Evolutionary conservation across 1,140 invertebrate species (phyloP).

Genomic region (Bemisia tabaci): DNA sequence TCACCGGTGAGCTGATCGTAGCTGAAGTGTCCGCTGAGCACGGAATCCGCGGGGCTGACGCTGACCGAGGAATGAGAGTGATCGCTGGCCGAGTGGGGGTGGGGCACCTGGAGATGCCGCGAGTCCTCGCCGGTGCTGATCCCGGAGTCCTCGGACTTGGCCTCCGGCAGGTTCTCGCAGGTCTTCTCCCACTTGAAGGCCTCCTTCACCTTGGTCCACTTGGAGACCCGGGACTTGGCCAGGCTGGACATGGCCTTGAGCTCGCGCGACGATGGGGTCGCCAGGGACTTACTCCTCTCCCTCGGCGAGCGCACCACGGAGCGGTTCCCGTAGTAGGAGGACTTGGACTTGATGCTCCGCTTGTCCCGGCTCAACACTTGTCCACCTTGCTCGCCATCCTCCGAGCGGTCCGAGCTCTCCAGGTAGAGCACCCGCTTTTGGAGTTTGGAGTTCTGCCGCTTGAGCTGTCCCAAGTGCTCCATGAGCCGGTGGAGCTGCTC

Average conservation of each 20-base stretch:
- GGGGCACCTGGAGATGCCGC: conserved; percentile 36
- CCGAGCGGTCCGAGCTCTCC: conserved; percentile 47
- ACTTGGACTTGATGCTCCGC: conserved; percentile 11
- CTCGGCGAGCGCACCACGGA: conserved; percentile 29
- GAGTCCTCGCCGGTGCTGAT: conserved; percentile 29
- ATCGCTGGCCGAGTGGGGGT: conserved; percentile 12
- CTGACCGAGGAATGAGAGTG: conserved; percentile 26
- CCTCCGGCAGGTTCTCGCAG: conserved; percentile 31
- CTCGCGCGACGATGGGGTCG: conserved; percentile 29
- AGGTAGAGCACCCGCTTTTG: conserved; percentile 49
- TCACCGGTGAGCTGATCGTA: conserved; percentile 30
- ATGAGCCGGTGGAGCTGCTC: conserved; percentile 58
- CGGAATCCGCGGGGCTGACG: conserved; percentile 37
- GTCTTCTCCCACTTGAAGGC: conserved; percentile 62
- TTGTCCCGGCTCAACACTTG: conserved; percentile 4
- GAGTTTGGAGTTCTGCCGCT: conserved; percentile 51
- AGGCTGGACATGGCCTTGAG: conserved; percentile 31
- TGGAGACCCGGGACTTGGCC: conserved; percentile 44
- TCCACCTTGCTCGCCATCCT: conserved; percentile 16
- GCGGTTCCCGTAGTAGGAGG: conserved; percentile 10
- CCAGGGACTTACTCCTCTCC: conserved; percentile 35
- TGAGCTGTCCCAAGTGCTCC: conserved; percentile 54
- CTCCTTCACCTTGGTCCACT: conserved; percentile 70
- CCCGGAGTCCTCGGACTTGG: conserved; percentile 32
- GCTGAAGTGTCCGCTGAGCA: conserved; percentile 30